A percentile compares a stretch with the other conserved stretches of the same genome.
Evolutionary conservation across 37 sponge, comb jelly and placozoan genomes (phyloP).

Genomic region (Bolinopsis microptera): DNA sequence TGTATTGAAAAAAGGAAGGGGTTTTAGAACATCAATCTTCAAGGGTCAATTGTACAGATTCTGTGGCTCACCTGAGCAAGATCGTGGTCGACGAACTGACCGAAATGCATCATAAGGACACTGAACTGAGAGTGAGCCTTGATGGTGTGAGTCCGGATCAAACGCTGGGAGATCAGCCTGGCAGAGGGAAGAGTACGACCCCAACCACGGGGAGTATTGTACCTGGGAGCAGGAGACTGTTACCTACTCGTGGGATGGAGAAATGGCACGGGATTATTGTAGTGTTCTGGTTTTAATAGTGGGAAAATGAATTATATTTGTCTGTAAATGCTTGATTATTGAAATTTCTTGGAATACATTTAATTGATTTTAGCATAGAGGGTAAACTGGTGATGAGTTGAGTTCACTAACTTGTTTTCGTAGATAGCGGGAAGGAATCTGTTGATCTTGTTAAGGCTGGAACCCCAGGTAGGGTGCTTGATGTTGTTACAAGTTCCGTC

Average conservation of each 20-base stretch:
- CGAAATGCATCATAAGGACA: constrained; percentile 91
- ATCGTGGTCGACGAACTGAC: constrained; percentile 96
- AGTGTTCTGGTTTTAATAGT: no score
- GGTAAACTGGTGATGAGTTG: no score
- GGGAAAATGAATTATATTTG: no score
- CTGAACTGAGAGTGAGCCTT: constrained; percentile 62
- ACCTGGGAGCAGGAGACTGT: constrained; percentile 9
- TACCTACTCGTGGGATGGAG: no score
- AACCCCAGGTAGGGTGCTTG: constrained; percentile 64
- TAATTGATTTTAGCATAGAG: no score
- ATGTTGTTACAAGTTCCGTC: constrained; percentile 96
- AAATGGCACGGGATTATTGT: no score
- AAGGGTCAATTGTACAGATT: no score
- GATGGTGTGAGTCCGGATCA: constrained; percentile 66
- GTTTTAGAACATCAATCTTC: no score
- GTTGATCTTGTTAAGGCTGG: constrained; percentile 3
- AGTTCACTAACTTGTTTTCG: constrained; percentile 47
- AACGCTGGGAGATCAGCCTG: constrained; percentile 70
- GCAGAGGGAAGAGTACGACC: constrained; percentile 75
- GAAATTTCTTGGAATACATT: no score
- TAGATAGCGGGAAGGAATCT: constrained; percentile 34
- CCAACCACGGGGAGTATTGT: constrained; percentile 76
- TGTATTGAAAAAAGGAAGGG: no score
- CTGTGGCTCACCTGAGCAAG: constrained; percentile 68
- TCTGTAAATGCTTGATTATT: no score